Conservation (phyloP, 2,888 invertebrate genomes). For the Sussaba pulchella region DNA sequence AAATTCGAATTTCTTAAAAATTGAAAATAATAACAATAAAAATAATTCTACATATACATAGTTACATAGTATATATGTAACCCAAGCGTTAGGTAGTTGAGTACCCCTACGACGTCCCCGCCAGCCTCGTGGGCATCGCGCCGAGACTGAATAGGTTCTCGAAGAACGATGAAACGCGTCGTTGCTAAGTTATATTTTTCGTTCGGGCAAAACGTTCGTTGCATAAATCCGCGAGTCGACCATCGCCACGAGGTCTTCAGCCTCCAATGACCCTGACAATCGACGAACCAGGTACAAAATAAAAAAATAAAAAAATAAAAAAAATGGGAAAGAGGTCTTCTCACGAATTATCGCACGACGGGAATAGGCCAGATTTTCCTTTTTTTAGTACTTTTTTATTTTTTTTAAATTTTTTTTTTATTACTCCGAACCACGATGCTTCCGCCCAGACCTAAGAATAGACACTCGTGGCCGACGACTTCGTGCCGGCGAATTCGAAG, state of each 20-base stretch:
- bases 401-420: not conserved
- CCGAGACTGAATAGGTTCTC: not conserved
- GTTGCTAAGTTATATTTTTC: not conserved
- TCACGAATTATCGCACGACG: not conserved
- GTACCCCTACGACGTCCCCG: conserved; percentile 7
- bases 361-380: not conserved
- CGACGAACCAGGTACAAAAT: not conserved
- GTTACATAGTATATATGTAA: no score
- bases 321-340: not conserved
- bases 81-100: not conserved
- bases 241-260: conserved; percentile 22
- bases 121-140: not conserved
- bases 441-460: conserved; percentile 44
- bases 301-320: no score
- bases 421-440: not conserved
- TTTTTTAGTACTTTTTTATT: no score
- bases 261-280: conserved; percentile 13
- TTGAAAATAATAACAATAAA: no score
- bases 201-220: not conserved
- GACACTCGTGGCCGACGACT: not conserved
- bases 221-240: not conserved
- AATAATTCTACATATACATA: no score
- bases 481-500: conserved; percentile 7
- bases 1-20: no score
- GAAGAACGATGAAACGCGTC: not conserved